Evolutionary conservation across 2,888 invertebrate species (phyloP), one percentile per base, ranked within the genome.

Genomic region (Torymus texanus): DNA sequence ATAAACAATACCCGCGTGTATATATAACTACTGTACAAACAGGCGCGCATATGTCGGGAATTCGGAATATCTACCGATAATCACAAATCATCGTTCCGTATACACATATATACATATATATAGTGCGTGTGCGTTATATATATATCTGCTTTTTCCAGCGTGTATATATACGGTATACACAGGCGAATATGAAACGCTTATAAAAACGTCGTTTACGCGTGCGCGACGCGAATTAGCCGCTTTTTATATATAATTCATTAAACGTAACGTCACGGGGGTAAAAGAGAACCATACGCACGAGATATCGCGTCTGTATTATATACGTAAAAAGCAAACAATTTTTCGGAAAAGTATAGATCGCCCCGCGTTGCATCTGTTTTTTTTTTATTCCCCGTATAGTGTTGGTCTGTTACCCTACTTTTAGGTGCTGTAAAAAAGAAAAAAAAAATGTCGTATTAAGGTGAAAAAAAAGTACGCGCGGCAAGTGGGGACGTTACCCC

Each of bases 201-300:
- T 78, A 80, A 82, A 81, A 80, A 75, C 75, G 81, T 73, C 73
- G 63, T 80, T 80, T 77, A 53, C 62, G 67, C 51, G 67, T 41
- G 59, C 53, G 77, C 75, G 77, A 56, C 56, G 59, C 51, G 61
- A 68, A 76, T 62, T 18, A 50, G 50, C 41, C 56, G 41, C 41
- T 1, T 41, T 41, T 74, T 21, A 21, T 21, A 21, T 21, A 41
- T 74, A 74, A 74, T 74, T 74, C 65, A 74, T 74, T 55, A 59
- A 55, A 55, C 72, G 72, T 8, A 61, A 2, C 50, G 65, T 51
- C 59, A 55, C 53, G 67, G 67, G 53, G 61, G n/a, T n/a, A 66
- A 16, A n/a, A 14, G 18, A 41, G 66, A 56, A 53, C 59, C 67
- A n/a, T n/a, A n/a, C 10, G 41, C 29, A 24, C 14, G 41, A 21